These are phyloP conservation scores for Cerceris rybyensis DNA, from an alignment of 2,888 invertebrate species.

Conservation along the genomic window DNA sequence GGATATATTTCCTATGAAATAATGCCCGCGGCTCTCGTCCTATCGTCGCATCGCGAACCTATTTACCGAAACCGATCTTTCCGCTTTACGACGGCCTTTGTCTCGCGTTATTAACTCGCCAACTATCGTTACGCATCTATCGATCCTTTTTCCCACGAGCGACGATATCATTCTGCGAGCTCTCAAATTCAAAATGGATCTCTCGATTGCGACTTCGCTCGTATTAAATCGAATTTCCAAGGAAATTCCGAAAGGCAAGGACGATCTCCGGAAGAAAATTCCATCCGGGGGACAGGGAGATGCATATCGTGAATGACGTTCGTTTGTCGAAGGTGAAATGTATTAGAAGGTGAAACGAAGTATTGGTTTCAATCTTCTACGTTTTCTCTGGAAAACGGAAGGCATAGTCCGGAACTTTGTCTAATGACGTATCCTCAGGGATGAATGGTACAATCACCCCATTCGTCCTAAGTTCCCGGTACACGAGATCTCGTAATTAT, in stretches of 20 bases:
- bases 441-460: conserved; percentile 68
- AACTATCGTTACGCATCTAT: neutral
- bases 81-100: neutral
- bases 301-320: conserved; percentile 64
- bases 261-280: neutral
- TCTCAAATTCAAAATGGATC: too few relatives aligned
- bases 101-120: neutral
- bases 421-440: conserved; percentile 40
- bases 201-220: too few relatives aligned
- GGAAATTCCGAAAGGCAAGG: neutral
- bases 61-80: neutral
- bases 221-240: too few relatives aligned
- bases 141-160: neutral
- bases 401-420: conserved; percentile 20
- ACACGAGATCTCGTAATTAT: conserved; percentile 57
- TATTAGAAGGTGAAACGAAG: conserved; percentile 43
- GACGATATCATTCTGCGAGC: neutral
- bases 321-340: conserved; percentile 59
- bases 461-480: conserved; percentile 17
- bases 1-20: neutral
- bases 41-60: neutral
- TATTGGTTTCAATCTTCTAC: conserved; percentile 13
- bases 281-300: neutral
- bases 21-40: neutral
- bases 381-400: conserved; percentile 10